These are phyloP conservation scores for Aspidiotus destructor DNA, from an alignment of 2,888 invertebrate species.

Conservation along the genomic window DNA sequence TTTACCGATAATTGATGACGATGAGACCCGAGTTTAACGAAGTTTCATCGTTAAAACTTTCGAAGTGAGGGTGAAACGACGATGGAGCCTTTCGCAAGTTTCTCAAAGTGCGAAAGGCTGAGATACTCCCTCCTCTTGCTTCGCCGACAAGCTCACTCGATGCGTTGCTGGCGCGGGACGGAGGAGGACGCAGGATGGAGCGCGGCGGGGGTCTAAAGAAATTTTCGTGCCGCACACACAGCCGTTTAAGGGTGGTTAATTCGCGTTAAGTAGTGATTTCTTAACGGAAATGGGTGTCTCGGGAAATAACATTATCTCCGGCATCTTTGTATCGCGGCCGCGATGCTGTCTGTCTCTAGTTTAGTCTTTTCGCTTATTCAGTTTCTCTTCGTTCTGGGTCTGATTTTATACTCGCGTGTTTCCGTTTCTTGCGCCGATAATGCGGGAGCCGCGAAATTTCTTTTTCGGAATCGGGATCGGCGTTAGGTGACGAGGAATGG, in stretches of 20 bases:
- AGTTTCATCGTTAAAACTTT: constrained; percentile 32
- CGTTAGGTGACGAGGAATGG: no score
- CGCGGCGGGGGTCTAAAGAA: constrained; percentile 8
- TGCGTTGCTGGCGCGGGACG: background rate
- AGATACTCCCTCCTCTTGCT: background rate
- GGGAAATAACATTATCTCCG: constrained; percentile 30
- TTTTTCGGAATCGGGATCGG: no score
- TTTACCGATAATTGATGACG: constrained; percentile 33
- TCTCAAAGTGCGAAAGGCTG: constrained; percentile 2
- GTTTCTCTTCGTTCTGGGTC: no score
- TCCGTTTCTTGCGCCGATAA: no score
- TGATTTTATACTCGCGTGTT: no score
- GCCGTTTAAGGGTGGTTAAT: constrained; percentile 29
- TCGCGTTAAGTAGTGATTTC: constrained; percentile 30
- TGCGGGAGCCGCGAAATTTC: no score
- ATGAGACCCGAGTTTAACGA: constrained; percentile 26
- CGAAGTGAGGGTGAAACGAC: constrained; percentile 21
- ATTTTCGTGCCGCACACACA: constrained; percentile 17
- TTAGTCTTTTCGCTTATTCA: no score
- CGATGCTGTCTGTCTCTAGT: no score
- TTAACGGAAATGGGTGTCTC: constrained; percentile 29
- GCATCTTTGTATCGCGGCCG: constrained; percentile 23
- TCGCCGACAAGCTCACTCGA: background rate
- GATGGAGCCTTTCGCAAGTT: constrained; percentile 21
- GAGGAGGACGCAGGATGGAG: constrained; percentile 1